These are phyloP conservation scores for Daphoenositta chrysoptera DNA, from an alignment of 2,113 vertebrate genomes.

Conservation along the genomic window DNA sequence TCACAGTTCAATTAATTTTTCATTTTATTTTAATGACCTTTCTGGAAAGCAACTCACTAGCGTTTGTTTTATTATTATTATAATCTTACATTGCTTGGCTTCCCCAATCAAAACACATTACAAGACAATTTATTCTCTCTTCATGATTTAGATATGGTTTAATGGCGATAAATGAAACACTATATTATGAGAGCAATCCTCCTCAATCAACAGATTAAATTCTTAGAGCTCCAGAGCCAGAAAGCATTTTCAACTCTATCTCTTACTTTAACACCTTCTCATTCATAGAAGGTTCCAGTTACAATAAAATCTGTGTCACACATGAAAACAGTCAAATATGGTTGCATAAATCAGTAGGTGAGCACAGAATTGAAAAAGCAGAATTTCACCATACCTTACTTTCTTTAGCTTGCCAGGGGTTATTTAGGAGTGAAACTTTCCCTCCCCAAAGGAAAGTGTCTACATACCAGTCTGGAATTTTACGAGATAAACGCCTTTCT, in stretches of 20 bases:
- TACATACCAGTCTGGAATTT: background rate
- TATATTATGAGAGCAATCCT: background rate
- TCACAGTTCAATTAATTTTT: constrained; percentile 48
- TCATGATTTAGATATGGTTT: background rate
- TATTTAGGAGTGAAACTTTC: background rate
- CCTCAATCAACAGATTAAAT: background rate
- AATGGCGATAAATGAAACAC: background rate
- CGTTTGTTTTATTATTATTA: background rate
- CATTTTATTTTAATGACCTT: constrained; percentile 30
- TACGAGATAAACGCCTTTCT: background rate
- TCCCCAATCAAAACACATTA: constrained; percentile 7
- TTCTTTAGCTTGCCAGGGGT: background rate
- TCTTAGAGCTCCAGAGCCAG: background rate
- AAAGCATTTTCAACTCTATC: background rate
- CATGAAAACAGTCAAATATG: background rate
- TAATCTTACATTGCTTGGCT: constrained; percentile 3
- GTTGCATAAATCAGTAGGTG: background rate
- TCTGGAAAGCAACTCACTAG: background rate
- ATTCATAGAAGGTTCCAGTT: background rate
- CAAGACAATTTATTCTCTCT: background rate
- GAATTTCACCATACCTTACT: background rate
- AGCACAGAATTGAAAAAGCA: background rate
- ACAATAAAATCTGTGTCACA: background rate
- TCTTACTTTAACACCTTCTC: background rate
- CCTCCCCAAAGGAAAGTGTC: background rate